phyloP scores from a whole-genome alignment of 2,113 vertebrate genomes.

The Numenius arquata region DNA sequence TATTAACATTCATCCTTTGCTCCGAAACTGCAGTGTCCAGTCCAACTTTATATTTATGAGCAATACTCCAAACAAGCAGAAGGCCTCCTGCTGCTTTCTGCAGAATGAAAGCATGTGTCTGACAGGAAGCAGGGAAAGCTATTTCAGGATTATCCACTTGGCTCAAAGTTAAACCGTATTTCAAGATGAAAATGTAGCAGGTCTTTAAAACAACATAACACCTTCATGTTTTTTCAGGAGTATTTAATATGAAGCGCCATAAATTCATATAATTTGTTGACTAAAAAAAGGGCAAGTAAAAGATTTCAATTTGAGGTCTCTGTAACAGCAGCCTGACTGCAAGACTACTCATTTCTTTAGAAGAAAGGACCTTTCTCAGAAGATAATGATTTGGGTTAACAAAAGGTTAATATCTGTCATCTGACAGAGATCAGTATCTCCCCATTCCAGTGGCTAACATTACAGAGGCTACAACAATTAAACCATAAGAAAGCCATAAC shows the following conservation, averaged over 20 bases:
- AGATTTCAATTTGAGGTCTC: neutral
- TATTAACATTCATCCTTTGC: neutral
- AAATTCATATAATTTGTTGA: neutral
- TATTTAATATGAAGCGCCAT: neutral
- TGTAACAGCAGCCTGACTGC: neutral
- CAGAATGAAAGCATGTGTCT: constrained; percentile 25
- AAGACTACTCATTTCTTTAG: neutral
- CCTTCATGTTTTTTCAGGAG: neutral
- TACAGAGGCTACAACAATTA: constrained; percentile 40
- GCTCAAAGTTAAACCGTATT: constrained; percentile 33
- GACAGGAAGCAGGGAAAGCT: constrained; percentile 34
- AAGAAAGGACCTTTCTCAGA: neutral
- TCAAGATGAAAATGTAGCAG: neutral
- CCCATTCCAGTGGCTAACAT: neutral
- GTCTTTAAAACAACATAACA: neutral
- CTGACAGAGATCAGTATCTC: constrained; percentile 8
- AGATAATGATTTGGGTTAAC: neutral
- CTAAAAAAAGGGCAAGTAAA: neutral
- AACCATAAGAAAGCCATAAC: constrained; percentile 31
- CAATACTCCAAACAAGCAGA: constrained; percentile 18
- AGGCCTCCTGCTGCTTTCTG: constrained; percentile 22
- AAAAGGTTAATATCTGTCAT: constrained; percentile 36
- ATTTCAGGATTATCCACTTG: constrained; percentile 39
- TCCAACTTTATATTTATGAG: constrained; percentile 22
- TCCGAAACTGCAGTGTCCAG: neutral